These are phyloP conservation scores for Heliconius eleuchia DNA, from an alignment of 1,140 invertebrate genomes.

Conservation along the genomic window DNA sequence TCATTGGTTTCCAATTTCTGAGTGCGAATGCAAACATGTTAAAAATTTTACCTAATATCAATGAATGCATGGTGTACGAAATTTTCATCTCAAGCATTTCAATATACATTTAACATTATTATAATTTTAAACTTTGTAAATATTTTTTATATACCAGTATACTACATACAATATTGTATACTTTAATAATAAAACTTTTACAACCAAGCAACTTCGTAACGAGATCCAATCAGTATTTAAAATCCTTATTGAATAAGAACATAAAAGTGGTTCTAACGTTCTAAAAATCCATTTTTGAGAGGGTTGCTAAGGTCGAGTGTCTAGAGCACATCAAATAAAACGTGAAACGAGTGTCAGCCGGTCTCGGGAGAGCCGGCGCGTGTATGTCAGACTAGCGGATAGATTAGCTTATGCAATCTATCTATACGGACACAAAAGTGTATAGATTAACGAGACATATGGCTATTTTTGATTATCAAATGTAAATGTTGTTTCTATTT, in stretches of 20 bases:
- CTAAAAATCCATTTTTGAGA: conserved; percentile 12
- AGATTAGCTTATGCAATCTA: conserved; percentile 51
- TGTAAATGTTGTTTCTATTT: no score
- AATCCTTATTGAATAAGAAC: conserved; percentile 7
- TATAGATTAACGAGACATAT: conserved; percentile 21
- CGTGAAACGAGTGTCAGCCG: conserved; percentile 47
- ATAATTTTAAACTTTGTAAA: no score
- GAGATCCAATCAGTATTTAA: not conserved
- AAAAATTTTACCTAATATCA: no score
- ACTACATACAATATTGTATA: not conserved
- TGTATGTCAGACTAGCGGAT: conserved; percentile 46
- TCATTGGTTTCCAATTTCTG: no score
- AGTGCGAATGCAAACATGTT: no score
- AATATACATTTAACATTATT: no score
- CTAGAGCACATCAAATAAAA: conserved; percentile 50
- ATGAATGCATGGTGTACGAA: no score
- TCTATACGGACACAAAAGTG: conserved; percentile 26
- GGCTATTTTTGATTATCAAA: not conserved
- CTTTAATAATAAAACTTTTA: not conserved
- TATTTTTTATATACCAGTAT: not conserved
- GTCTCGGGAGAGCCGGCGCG: conserved; percentile 44
- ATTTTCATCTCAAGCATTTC: no score
- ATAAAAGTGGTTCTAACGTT: not conserved
- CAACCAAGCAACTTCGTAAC: not conserved
- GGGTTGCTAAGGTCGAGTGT: conserved; percentile 34